Evolutionary conservation across 2,888 invertebrate genomes (phyloP).

Genomic region (Muscina levida): DNA sequence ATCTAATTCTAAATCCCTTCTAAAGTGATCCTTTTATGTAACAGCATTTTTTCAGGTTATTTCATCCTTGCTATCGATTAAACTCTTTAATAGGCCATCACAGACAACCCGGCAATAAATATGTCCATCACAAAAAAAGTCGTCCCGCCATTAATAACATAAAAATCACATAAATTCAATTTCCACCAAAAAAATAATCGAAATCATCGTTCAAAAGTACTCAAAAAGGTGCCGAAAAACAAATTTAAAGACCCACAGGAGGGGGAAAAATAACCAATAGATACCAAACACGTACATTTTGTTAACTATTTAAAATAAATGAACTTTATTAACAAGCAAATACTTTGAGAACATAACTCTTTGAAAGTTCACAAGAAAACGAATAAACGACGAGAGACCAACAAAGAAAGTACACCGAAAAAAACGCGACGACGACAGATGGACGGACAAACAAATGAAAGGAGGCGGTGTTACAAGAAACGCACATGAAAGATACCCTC

Average conservation of each 20-base stretch:
- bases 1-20: too few species aligned
- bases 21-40: too few species aligned
- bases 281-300: constrained; percentile 50
- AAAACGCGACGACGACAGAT: constrained; percentile 12
- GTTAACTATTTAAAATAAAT: constrained; percentile 58
- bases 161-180: constrained; percentile 53
- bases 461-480: neutral
- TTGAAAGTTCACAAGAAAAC: constrained; percentile 56
- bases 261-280: constrained; percentile 6
- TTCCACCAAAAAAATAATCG: constrained; percentile 21
- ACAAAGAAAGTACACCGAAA: constrained; percentile 43
- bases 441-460: neutral
- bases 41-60: too few species aligned
- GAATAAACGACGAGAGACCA: neutral
- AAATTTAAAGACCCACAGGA: constrained; percentile 37
- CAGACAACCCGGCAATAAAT: too few species aligned
- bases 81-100: too few species aligned
- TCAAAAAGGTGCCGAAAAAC: constrained; percentile 1
- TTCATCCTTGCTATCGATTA: too few species aligned
- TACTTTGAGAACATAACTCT: constrained; percentile 59
- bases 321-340: constrained; percentile 44
- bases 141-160: constrained; percentile 54
- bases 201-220: neutral
- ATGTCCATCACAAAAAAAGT: too few species aligned
- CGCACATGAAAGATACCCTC: neutral